phyloP scores from a whole-genome alignment of 37 sponge, comb jelly and placozoan genomes.

The Beroe forskalii region DNA sequence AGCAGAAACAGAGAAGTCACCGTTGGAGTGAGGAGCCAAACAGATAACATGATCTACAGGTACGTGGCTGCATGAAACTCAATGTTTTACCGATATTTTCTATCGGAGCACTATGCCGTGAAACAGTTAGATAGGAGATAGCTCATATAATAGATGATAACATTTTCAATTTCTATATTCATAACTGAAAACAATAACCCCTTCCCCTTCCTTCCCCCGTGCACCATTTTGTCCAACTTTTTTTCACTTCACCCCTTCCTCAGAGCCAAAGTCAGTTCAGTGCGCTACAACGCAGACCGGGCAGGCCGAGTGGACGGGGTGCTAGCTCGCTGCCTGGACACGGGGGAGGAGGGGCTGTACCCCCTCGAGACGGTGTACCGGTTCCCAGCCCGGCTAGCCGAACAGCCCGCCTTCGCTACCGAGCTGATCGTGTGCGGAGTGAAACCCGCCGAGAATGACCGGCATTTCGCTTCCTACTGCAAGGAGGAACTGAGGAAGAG shows the following conservation, averaged over 20 bases:
- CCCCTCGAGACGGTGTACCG: neutral
- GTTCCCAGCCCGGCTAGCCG: conserved; percentile 17
- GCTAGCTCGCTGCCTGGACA: conserved; percentile 5
- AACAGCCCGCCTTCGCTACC: conserved; percentile 23
- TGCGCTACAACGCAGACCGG: conserved; percentile 35
- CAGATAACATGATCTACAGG: neutral
- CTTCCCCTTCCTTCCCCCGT: too few relatives aligned
- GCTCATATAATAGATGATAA: too few relatives aligned
- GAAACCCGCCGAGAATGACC: conserved; percentile 5
- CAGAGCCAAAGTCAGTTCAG: neutral
- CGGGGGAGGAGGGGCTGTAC: conserved; percentile 21
- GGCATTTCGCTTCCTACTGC: neutral
- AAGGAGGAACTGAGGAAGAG: neutral
- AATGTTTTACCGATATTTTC: too few relatives aligned
- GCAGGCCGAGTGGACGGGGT: conserved; percentile 15
- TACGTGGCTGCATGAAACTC: neutral
- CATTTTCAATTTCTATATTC: too few relatives aligned
- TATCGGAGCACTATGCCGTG: too few relatives aligned
- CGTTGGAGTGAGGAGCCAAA: neutral
- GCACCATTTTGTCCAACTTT: too few relatives aligned
- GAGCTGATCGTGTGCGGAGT: conserved; percentile 57
- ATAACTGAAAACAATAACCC: too few relatives aligned
- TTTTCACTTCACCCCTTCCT: too few relatives aligned
- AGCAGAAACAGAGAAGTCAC: neutral
- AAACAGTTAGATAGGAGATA: too few relatives aligned